Evolutionary conservation across 92 coral and sea anemone species (phyloP).

Genomic region (Montipora capitata): DNA sequence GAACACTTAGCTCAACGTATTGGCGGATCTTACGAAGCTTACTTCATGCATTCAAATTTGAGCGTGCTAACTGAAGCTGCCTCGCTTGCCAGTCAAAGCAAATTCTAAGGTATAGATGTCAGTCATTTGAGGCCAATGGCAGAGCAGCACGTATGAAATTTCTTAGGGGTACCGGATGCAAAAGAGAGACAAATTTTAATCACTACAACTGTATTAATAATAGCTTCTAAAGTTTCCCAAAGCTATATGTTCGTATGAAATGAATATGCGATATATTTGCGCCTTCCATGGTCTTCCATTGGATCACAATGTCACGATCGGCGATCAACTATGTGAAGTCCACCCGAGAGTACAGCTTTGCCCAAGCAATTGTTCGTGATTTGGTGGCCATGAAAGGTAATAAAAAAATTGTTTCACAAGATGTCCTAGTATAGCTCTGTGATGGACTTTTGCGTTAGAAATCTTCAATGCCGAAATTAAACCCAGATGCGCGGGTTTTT

Average conservation of each 20-base stretch:
- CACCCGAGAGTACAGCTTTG: not conserved
- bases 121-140: constrained; percentile 8
- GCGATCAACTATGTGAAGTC: constrained; percentile 14
- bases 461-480: not conserved
- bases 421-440: not conserved
- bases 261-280: too few relatives aligned
- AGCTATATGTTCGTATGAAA: too few relatives aligned
- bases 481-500: not conserved
- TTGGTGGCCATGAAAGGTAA: not conserved
- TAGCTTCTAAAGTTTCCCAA: too few relatives aligned
- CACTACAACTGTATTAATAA: too few relatives aligned
- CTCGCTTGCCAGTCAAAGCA: not conserved
- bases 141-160: not conserved
- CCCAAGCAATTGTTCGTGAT: not conserved
- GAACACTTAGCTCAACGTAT: too few relatives aligned
- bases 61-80: not conserved
- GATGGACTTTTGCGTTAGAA: not conserved
- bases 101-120: constrained; percentile 8
- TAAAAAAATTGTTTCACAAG: constrained; percentile 16
- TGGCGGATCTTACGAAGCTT: not conserved
- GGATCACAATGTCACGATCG: not conserved
- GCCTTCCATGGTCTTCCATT: too few relatives aligned
- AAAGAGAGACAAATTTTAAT: too few relatives aligned
- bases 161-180: too few relatives aligned
- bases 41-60: not conserved